These are phyloP conservation scores for Zoanthus sansibaricus DNA, from an alignment of 92 coral and sea anemone species.

Conservation along the genomic window DNA sequence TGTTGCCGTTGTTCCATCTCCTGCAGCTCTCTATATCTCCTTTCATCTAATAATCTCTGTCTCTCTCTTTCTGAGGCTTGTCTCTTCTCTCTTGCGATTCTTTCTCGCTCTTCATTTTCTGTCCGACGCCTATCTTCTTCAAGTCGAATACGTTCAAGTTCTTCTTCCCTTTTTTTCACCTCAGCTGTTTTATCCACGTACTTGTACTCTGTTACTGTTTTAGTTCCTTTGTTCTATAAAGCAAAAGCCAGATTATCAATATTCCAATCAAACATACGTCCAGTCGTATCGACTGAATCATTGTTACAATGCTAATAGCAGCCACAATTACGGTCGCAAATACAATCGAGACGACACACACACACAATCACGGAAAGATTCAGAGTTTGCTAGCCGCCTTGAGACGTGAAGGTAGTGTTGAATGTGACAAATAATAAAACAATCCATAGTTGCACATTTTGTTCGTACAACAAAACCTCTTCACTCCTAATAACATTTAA, in stretches of 20 bases:
- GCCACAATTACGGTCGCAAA: too few relatives aligned
- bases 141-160: slow-evolving; percentile 34
- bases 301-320: too few relatives aligned
- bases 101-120: slow-evolving; percentile 14
- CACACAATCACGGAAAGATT: too few relatives aligned
- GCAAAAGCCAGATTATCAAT: not conserved
- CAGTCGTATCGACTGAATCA: too few relatives aligned
- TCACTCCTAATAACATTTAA: too few relatives aligned
- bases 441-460: too few relatives aligned
- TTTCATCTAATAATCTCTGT: slow-evolving; percentile 22
- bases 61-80: slow-evolving; percentile 39
- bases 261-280: too few relatives aligned
- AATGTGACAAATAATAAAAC: too few relatives aligned
- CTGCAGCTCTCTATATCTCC: not conserved
- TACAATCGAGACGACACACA: too few relatives aligned
- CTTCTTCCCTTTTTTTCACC: slow-evolving; percentile 35
- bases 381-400: too few relatives aligned
- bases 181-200: slow-evolving; percentile 63
- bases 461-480: too few relatives aligned
- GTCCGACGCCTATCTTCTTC: not conserved
- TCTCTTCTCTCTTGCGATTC: slow-evolving; percentile 27
- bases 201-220: slow-evolving; percentile 43
- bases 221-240: not conserved
- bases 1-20: slow-evolving; percentile 34
- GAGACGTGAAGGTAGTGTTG: too few relatives aligned